Evolutionary conservation across 2,888 invertebrate species (phyloP), one percentile per base, ranked within the genome.

Genomic region (Phortica magna): DNA sequence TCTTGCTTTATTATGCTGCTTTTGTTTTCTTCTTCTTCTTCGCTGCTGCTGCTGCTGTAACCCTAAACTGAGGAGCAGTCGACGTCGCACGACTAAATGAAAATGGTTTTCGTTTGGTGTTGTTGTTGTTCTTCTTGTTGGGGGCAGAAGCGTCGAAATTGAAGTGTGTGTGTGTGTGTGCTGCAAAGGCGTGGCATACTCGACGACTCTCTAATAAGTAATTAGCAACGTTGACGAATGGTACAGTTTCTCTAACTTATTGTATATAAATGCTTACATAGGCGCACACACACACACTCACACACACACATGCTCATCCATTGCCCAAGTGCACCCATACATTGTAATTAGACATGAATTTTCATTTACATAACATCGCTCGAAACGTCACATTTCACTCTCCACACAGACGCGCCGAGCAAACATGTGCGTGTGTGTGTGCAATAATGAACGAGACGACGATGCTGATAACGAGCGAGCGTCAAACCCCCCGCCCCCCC

Each of bases 171-270:
- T 43, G 48, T 43, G 19, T 68, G 48, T 68, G 17, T 22, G 3
- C 22, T 39, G 78, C 77, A 88, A 80, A 89, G 85, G 85, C 89
- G 89, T 88, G 85, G 89, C 81, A 76, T 77, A 65, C 42, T 76
- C 79, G 75, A 5, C 10, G 68, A 61, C 19, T 17, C 39, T 9
- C 22, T 55, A 71, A 55, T 55, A 71, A 71, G 70, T 71, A 71
- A 71, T 71, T 71, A 71, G 55, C 22, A 14, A 17, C 17, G 19
- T 7, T 17, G 68, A 55, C 70, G 70, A 71, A 71, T 71, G 39
- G 70, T 71, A 70, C 70, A 71, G 70, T 71, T 68, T 43, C 68
- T 68, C 42, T 48, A 43, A 17, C 53, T 39, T 68, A 57, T 42
- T 76, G 39, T 31, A 31, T 4, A 31, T 31, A 31, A 31, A 31